Conservation (phyloP, 2,113 vertebrate genomes). For the Hippolais icterina region DNA sequence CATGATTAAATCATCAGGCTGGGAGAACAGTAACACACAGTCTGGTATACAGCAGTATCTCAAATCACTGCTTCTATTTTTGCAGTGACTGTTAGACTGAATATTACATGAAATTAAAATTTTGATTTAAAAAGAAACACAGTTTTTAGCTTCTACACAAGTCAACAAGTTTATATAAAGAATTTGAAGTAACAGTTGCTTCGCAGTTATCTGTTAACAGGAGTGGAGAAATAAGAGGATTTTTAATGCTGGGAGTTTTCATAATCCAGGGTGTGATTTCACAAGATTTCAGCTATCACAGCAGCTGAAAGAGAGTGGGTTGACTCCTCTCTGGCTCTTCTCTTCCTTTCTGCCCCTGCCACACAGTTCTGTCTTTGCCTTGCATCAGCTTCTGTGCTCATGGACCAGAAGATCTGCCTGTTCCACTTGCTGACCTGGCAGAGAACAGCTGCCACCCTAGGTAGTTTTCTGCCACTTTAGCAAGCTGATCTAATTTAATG, state of each 20-base stretch:
- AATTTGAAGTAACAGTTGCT: neutral
- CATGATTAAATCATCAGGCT: neutral
- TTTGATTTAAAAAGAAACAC: neutral
- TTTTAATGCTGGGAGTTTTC: neutral
- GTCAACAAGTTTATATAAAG: neutral
- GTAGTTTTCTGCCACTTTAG: neutral
- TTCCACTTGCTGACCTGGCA: neutral
- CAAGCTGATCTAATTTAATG: neutral
- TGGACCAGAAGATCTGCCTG: neutral
- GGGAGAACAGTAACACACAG: neutral
- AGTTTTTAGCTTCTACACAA: neutral
- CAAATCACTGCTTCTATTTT: neutral
- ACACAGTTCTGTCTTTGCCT: neutral
- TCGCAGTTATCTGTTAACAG: neutral
- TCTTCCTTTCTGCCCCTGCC: neutral
- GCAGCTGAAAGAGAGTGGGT: neutral
- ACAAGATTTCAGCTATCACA: neutral
- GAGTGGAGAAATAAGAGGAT: neutral
- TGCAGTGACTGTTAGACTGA: neutral
- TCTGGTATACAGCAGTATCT: neutral
- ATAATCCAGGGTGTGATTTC: neutral
- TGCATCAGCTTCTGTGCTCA: accelerated
- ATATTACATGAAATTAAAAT: neutral
- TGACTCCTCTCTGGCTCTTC: neutral
- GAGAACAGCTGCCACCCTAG: neutral